Evolutionary conservation across 2,797 vertebrate species (phyloP).

Genomic region (Xenops minutus): DNA sequence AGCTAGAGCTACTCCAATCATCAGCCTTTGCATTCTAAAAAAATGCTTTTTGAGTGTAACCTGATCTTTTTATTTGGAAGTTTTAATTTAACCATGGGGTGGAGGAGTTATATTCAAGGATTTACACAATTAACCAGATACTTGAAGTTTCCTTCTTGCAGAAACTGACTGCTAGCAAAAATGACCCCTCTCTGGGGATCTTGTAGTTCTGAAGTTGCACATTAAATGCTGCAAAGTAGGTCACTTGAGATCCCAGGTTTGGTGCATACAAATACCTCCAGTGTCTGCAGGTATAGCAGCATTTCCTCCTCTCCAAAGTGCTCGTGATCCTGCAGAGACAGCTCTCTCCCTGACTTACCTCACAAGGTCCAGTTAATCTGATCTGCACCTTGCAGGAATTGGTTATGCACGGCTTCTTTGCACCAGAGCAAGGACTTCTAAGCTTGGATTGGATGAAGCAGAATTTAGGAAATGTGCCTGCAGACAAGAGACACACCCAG

Average conservation of each 20-base stretch:
- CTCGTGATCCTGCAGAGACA: not conserved
- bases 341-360: not conserved
- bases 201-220: not conserved
- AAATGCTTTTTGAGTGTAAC: not conserved
- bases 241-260: not conserved
- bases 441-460: not conserved
- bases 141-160: not conserved
- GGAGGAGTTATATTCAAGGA: not conserved
- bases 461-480: not conserved
- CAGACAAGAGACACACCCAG: not conserved
- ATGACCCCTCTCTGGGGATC: not conserved
- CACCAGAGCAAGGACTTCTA: not conserved
- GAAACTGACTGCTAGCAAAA: not conserved
- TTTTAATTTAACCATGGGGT: not conserved
- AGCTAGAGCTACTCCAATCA: not conserved
- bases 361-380: not conserved
- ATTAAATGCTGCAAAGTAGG: not conserved
- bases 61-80: not conserved
- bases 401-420: not conserved
- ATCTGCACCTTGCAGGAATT: not conserved
- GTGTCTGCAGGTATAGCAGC: not conserved
- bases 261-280: not conserved
- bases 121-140: not conserved
- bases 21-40: not conserved
- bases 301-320: not conserved